Conservation (phyloP, 2,113 vertebrate species). For the Macquaria ambigua region DNA sequence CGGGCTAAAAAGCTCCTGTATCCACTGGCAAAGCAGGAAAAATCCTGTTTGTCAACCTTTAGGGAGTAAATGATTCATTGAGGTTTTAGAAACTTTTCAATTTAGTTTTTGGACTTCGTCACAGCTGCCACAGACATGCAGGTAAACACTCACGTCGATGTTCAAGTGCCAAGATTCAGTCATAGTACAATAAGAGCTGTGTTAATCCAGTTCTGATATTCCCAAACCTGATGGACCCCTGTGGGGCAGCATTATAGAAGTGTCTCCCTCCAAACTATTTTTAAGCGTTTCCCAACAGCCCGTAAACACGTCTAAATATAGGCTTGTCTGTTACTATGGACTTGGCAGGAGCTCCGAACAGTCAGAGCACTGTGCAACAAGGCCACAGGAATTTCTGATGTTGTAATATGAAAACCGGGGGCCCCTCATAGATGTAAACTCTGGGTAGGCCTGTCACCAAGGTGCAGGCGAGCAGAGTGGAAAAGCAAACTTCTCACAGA, state of each 20-base stretch:
- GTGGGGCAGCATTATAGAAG: conserved; percentile 50
- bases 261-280: conserved; percentile 78
- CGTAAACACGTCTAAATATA: conserved; percentile 81
- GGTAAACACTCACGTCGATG: conserved; percentile 34
- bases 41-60: conserved; percentile 17
- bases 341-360: conserved; percentile 74
- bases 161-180: conserved; percentile 29
- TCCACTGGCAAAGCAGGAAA: conserved; percentile 26
- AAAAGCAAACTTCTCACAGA: conserved; percentile 75
- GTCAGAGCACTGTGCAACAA: conserved; percentile 77
- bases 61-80: conserved; percentile 22
- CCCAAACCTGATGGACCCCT: conserved; percentile 45
- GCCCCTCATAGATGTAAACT: conserved; percentile 73
- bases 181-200: conserved; percentile 44
- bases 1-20: conserved; percentile 31
- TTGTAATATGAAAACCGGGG: conserved; percentile 77
- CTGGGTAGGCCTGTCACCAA: conserved; percentile 68
- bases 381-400: conserved; percentile 81
- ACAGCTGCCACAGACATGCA: conserved; percentile 28
- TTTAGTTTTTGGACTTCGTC: conserved; percentile 29
- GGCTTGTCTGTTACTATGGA: conserved; percentile 73
- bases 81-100: conserved; percentile 35
- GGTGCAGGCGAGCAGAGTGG: conserved; percentile 64
- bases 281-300: conserved; percentile 70
- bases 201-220: conserved; percentile 50